phyloP scores from a whole-genome alignment of 2,797 vertebrate genomes.

The Centropyge bicolor region DNA sequence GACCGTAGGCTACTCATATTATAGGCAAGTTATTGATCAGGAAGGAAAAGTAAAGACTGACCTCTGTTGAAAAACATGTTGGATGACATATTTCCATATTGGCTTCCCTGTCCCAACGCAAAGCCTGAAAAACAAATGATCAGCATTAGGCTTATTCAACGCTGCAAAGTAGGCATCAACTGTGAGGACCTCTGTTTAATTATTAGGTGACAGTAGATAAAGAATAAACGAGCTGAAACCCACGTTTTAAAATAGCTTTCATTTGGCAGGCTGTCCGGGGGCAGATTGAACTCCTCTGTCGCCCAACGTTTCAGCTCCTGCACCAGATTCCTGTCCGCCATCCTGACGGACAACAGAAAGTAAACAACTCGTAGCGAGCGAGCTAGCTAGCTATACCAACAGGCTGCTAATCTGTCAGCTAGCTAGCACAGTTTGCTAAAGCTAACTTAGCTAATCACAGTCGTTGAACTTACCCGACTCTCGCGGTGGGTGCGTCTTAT shows the following conservation, averaged over 20 bases:
- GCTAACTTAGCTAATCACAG: not conserved
- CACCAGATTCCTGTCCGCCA: conserved; percentile 80
- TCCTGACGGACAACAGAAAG: conserved; percentile 41
- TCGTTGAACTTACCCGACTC: not conserved
- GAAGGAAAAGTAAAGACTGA: conserved; percentile 48
- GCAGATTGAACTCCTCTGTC: conserved; percentile 83
- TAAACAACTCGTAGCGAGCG: conserved; percentile 23
- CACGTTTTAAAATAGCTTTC: conserved; percentile 85
- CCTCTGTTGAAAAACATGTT: conserved; percentile 86
- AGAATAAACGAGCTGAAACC: conserved; percentile 9
- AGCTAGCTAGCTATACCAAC: conserved; percentile 14
- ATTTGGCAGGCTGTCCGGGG: conserved; percentile 78
- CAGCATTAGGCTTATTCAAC: not conserved
- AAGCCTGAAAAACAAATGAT: conserved; percentile 72
- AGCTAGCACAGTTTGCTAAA: not conserved
- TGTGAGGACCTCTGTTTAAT: fast-evolving
- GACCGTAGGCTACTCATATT: not conserved
- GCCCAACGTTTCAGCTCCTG: conserved; percentile 85
- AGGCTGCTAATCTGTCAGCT: not conserved
- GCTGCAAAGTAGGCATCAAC: not conserved
- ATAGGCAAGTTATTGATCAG: not conserved
- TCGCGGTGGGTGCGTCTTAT: fast-evolving
- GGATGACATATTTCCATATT: conserved; percentile 86
- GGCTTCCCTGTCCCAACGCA: conserved; percentile 85
- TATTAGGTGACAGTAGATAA: not conserved